Conservation (phyloP, 2,797 vertebrate genomes). For the Clarias platycephalus region DNA sequence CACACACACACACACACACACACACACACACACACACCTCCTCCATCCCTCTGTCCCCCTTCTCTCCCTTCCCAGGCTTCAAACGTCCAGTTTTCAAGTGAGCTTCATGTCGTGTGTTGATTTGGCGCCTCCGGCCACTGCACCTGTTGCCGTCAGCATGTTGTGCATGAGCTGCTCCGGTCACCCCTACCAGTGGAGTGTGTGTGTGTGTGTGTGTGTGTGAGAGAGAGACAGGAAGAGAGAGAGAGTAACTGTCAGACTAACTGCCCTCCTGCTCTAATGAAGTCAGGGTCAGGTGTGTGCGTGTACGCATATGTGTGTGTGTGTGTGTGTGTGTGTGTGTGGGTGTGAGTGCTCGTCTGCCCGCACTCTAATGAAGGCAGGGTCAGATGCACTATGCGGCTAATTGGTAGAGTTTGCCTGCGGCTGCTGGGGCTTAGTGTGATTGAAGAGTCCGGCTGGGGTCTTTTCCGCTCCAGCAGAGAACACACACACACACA, state of each 20-base stretch:
- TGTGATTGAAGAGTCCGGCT: slow-evolving; percentile 74
- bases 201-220: slow-evolving; percentile 35
- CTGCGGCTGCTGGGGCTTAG: slow-evolving; percentile 65
- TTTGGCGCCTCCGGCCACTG: slow-evolving; percentile 65
- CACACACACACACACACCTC: not conserved
- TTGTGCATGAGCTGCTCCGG: slow-evolving; percentile 56
- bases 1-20: not conserved
- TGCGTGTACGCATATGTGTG: slow-evolving; percentile 3
- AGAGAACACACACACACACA: slow-evolving; percentile 57
- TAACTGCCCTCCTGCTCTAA: slow-evolving; percentile 54
- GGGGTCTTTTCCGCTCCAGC: slow-evolving; percentile 67
- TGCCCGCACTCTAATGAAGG: slow-evolving; percentile 50
- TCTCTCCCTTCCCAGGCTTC: slow-evolving; percentile 52
- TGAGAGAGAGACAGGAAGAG: not conserved
- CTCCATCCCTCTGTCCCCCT: not conserved
- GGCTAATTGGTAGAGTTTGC: slow-evolving; percentile 79
- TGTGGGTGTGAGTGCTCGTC: slow-evolving; percentile 10
- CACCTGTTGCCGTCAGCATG: slow-evolving; percentile 73
- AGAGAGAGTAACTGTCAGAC: slow-evolving; percentile 47
- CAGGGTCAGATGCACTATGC: slow-evolving; percentile 63
- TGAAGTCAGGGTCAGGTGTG: slow-evolving; percentile 53
- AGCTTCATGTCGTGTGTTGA: slow-evolving; percentile 61
- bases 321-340: slow-evolving; percentile 28
- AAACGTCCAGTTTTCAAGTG: slow-evolving; percentile 60
- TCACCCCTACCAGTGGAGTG: slow-evolving; percentile 46